These are phyloP conservation scores for Alcis repandata DNA, from an alignment of 2,888 invertebrate species.

Conservation along the genomic window DNA sequence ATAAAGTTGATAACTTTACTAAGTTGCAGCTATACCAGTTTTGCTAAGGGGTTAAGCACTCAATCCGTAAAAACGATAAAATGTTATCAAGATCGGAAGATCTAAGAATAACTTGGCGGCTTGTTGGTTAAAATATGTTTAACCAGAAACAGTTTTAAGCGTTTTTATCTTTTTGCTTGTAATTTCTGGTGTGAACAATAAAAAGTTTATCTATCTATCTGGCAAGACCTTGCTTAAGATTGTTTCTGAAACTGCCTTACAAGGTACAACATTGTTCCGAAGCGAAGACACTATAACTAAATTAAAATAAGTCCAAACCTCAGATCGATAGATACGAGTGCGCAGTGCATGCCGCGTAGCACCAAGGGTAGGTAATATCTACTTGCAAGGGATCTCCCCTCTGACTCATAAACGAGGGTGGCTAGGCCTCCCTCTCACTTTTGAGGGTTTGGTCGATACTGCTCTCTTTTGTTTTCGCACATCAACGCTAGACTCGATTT, in stretches of 20 bases:
- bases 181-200: no score
- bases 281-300: conserved; percentile 27
- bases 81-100: conserved; percentile 4
- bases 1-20: not conserved
- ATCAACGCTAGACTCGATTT: conserved; percentile 52
- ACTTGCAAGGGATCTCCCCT: conserved; percentile 84
- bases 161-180: no score
- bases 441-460: conserved; percentile 85
- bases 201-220: no score
- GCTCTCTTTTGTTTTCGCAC: conserved; percentile 85
- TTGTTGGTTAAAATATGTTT: not conserved
- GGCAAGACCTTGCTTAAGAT: no score
- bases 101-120: not conserved
- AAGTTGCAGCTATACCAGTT: not conserved
- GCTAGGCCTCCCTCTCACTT: conserved; percentile 77
- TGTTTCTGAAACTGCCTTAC: no score
- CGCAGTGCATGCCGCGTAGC: conserved; percentile 72
- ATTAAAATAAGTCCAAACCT: conserved; percentile 47
- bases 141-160: not conserved
- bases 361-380: conserved; percentile 75
- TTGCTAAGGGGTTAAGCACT: not conserved
- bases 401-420: conserved; percentile 86
- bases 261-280: no score
- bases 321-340: conserved; percentile 73
- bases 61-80: conserved; percentile 13